Evolutionary conservation across 2,113 vertebrate genomes (phyloP).

Genomic region (Carlito syrichta): DNA sequence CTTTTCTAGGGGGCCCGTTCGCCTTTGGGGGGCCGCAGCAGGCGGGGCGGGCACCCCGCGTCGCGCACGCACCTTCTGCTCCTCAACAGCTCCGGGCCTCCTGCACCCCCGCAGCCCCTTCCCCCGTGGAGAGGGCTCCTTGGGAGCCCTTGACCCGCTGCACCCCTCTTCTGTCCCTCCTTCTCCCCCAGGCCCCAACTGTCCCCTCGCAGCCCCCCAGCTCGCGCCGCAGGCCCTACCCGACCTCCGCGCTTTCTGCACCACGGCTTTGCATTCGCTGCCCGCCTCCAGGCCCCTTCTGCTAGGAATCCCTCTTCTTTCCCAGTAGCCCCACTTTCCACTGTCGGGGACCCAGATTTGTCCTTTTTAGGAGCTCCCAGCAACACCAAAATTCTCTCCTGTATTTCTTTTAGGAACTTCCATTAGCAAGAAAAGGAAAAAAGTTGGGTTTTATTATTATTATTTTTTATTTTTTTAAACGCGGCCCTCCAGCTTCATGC

Average conservation of each 20-base stretch:
- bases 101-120: too few relatives aligned
- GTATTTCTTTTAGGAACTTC: neutral
- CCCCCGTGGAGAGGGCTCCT: too few relatives aligned
- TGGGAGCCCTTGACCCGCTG: neutral
- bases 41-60: too few relatives aligned
- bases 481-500: too few relatives aligned
- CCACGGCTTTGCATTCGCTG: slow-evolving; percentile 51
- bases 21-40: too few relatives aligned
- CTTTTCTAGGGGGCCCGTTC: too few relatives aligned
- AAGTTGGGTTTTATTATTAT: too few relatives aligned
- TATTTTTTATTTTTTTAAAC: too few relatives aligned
- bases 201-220: slow-evolving; percentile 42
- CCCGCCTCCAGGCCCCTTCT: neutral
- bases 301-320: neutral
- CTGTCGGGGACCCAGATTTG: neutral
- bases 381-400: neutral
- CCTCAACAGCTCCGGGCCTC: too few relatives aligned
- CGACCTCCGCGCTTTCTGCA: slow-evolving; percentile 58
- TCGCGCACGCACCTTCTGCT: too few relatives aligned
- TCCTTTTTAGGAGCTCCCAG: neutral
- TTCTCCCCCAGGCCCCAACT: slow-evolving; percentile 52
- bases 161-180: slow-evolving; percentile 43
- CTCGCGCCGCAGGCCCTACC: slow-evolving; percentile 58
- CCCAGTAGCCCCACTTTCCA: neutral
- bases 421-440: neutral